Evolutionary conservation across 1,140 invertebrate species (phyloP), one percentile per base, ranked within the genome.

Genomic region (Thalassaphorura encarpata): DNA sequence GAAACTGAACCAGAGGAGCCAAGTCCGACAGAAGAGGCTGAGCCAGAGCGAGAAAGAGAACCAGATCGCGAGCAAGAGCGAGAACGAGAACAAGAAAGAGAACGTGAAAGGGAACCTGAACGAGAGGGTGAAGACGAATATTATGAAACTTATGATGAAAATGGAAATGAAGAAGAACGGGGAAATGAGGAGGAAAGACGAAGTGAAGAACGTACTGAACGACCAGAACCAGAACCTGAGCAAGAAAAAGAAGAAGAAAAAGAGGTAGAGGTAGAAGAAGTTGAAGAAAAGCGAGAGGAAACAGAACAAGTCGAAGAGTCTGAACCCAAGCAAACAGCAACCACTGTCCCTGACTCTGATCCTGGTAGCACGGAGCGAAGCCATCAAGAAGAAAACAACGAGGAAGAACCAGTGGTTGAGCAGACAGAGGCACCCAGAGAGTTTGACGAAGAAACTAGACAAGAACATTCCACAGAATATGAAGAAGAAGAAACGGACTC

Each of bases 1-100:
- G 55, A 33, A 42, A 29, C 49, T 36, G 48, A 48, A 45, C 36
- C 26, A 23, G 18, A 28, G 45, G 40, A 49, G 49, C 49, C 61
- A 36, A 31, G 58, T 49, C 49, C 47, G 28, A 39, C 18, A 49
- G 49, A 4, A 41, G 36, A 52, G n/a, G 3, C 3, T 3, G 46
- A 49, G 39, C 21, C 11, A 54, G 51, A 59, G 16, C 58, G 27
- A 15, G 36, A 42, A 27, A 18, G 31, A 27, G 24, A 21, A 11
- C 24, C 29, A 19, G 43, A 40, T 23, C 39, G 27, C 19, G 29
- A 29, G 54, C 28, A 45, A 21, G n/a, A 41, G 26, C 33, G 23
- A 11, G 58, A 52, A 18, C 42, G 36, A n/a, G 45, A 40, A 24
- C 33, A 39, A 13, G 49, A 48, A 23, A 31, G 33, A 41, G 39